phyloP scores from a whole-genome alignment of 2,797 vertebrate genomes.

The Brotula barbata region DNA sequence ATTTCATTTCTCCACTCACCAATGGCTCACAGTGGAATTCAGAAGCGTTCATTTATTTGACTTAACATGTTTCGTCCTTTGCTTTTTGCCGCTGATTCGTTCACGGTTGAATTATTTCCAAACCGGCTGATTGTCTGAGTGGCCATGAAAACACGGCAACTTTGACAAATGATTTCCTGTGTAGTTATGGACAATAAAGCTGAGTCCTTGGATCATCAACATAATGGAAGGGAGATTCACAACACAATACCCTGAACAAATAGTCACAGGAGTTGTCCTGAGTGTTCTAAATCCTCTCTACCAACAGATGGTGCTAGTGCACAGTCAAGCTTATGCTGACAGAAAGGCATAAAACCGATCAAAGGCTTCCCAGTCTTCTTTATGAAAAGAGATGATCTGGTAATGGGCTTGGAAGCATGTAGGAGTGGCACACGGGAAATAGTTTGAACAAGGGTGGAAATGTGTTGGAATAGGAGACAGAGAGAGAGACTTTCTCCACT shows the following conservation, averaged over 20 bases:
- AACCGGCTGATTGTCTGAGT: constrained; percentile 5
- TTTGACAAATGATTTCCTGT: constrained; percentile 15
- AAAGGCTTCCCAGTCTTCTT: constrained; percentile 42
- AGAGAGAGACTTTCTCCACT: constrained; percentile 25
- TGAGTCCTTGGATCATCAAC: constrained; percentile 14
- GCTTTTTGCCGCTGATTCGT: constrained; percentile 50
- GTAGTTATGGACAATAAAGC: constrained; percentile 16
- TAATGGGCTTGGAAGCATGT: constrained; percentile 35
- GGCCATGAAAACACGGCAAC: constrained; percentile 25
- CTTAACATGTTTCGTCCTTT: constrained; percentile 45
- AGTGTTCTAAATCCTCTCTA: constrained; percentile 25
- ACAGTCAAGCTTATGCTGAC: constrained; percentile 20
- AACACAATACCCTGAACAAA: constrained; percentile 41
- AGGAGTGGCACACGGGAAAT: constrained; percentile 26
- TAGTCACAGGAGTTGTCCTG: constrained; percentile 38
- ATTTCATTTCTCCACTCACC: constrained; percentile 46
- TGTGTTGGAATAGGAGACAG: constrained; percentile 10
- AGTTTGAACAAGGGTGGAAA: constrained; percentile 13
- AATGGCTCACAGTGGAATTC: constrained; percentile 35
- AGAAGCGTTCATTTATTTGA: constrained; percentile 43
- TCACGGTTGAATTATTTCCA: constrained; percentile 20
- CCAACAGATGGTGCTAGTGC: constrained; percentile 71
- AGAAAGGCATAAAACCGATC: constrained; percentile 28
- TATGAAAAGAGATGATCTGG: constrained; percentile 13
- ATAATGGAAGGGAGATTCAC: constrained; percentile 33